Evolutionary conservation across 2,797 vertebrate genomes (phyloP).

Genomic region (Enteromius afrohamiltoni): DNA sequence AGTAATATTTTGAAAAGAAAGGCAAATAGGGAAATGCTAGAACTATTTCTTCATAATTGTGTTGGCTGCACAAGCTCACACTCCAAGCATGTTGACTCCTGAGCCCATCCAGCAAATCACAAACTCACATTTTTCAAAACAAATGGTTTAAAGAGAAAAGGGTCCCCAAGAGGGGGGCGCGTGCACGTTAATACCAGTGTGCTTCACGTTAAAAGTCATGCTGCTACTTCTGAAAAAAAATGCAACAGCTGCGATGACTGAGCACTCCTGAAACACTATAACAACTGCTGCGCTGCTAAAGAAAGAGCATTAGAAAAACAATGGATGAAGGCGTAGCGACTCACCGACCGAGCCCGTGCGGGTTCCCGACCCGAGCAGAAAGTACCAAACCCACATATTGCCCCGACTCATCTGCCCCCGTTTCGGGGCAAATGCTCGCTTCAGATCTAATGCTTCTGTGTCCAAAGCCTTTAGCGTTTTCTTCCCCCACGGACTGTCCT

Average conservation of each 20-base stretch:
- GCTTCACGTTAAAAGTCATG: neutral
- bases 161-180: neutral
- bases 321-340: conserved; percentile 57
- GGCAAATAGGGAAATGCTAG: neutral
- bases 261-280: neutral
- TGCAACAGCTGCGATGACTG: neutral
- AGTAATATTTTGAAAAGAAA: neutral
- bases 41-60: too few species aligned
- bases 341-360: conserved; percentile 78
- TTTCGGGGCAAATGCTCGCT: conserved; percentile 70
- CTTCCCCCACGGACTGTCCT: conserved; percentile 42
- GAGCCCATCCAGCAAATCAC: neutral
- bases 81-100: neutral
- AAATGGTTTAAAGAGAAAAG: neutral
- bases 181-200: neutral
- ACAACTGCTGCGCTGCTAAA: conserved; percentile 19
- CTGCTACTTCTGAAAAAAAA: too few species aligned
- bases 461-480: neutral
- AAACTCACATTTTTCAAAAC: neutral
- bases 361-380: conserved; percentile 79
- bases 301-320: conserved; percentile 1
- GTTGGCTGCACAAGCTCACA: neutral
- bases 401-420: conserved; percentile 64
- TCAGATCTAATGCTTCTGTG: conserved; percentile 58
- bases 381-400: conserved; percentile 85